Conservation (phyloP, 2,888 invertebrate species). For the Eupsilia transversa region DNA sequence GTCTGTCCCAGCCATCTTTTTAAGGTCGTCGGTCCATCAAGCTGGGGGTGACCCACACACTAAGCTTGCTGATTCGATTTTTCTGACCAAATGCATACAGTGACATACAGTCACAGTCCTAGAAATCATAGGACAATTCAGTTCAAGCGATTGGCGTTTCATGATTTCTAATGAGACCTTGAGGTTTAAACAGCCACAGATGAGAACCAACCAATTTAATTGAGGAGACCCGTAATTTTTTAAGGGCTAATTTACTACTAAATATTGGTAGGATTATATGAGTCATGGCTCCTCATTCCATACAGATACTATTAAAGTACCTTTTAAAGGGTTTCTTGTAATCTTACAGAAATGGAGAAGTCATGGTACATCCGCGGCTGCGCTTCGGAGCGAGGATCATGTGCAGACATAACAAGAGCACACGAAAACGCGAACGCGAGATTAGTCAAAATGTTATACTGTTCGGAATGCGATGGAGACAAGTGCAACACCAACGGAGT, state of each 20-base stretch:
- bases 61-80: no score
- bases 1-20: neutral
- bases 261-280: neutral
- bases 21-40: neutral
- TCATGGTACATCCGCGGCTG: slow-evolving; percentile 82
- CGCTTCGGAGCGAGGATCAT: slow-evolving; percentile 80
- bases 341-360: slow-evolving; percentile 74
- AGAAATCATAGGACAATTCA: neutral
- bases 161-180: no score
- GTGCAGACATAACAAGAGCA: slow-evolving; percentile 76
- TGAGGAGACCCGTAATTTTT: neutral
- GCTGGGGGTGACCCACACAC: neutral
- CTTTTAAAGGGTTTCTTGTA: slow-evolving; percentile 1
- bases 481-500: slow-evolving; percentile 77
- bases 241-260: neutral
- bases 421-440: slow-evolving; percentile 68
- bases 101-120: no score
- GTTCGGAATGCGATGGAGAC: slow-evolving; percentile 81
- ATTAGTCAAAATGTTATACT: slow-evolving; percentile 74
- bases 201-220: neutral
- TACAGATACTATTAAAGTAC: neutral
- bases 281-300: neutral
- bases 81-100: neutral
- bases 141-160: neutral
- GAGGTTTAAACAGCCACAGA: neutral